Base-by-base conservation (phyloP, 2,113 vertebrate species). In the Halcyon malimbica region DNA sequence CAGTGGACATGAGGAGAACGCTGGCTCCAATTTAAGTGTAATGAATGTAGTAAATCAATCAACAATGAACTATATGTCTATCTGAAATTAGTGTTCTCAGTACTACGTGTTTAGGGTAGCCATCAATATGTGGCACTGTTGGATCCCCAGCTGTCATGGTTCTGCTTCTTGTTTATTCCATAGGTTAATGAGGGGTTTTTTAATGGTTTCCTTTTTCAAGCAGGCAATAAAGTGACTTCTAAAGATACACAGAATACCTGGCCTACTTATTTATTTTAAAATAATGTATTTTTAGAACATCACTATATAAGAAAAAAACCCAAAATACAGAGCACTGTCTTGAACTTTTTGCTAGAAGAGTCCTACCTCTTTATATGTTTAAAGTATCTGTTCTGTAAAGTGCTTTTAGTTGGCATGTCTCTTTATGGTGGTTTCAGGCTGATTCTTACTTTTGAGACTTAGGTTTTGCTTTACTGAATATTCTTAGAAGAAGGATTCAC, bases 61-160 rank as follows among this genome's bases (percentile, higher is more conserved):
- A 26, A 6, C 39, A 77, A 2, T 5, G 4, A 81, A 2, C 7
- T 39, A 0, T 17, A 6, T 31, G 15, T 35, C 11, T 69, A 1
- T 3, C 76, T 50, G 20, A 57, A 74, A 53, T 37, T 8, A 62
- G 15, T 62, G 11, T 77, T 77, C 23, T 77, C 26, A 69, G 19
- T 76, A 25, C 9, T 76, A 2, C 16, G 56, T 29, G 5, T 74
- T 81, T 13, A 48, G 21, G 28, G 10, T 33, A 87, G 51, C n/a
- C 46, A 75, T n/a, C 31, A 54, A 39, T 5, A 16, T 11, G 16
- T 35, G 37, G 16, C 29, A 16, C 29, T 68, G 8, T 41, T 82
- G n/a, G 14, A 41, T 75, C 16, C 10, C 5, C 9, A 77, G 25
- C 42, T 80, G 25, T 51, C 5, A 13, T 29, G n/a, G 19, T 73